Conservation (phyloP, 2,888 invertebrate genomes). For the Pardosa pseudoannulata region DNA sequence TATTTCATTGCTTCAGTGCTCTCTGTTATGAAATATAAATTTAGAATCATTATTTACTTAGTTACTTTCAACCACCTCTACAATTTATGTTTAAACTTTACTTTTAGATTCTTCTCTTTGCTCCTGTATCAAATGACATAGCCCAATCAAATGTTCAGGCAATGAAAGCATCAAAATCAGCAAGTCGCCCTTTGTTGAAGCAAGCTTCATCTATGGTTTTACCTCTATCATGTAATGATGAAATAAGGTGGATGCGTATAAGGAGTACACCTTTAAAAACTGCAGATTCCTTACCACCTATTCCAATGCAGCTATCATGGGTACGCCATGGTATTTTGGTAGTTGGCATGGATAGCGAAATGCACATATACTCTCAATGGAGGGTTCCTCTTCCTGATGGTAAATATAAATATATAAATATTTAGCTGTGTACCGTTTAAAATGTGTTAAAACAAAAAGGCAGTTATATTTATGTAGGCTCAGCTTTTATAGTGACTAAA, state of each 20-base stretch:
- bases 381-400: constrained; percentile 71
- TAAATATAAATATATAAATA: no score
- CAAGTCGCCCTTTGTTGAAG: constrained; percentile 89
- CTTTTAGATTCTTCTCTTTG: constrained; percentile 87
- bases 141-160: constrained; percentile 95
- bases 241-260: constrained; percentile 97
- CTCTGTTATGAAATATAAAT: no score
- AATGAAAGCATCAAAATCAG: constrained; percentile 77
- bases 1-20: no score
- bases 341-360: constrained; percentile 99
- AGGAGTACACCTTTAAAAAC: constrained; percentile 92
- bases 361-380: constrained; percentile 99
- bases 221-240: constrained; percentile 88
- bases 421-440: no score
- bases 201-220: constrained; percentile 94
- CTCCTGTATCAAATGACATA: constrained; percentile 94
- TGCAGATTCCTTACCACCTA: constrained; percentile 95
- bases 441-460: no score
- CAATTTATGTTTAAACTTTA: no score
- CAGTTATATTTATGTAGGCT: no score
- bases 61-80: no score
- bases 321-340: constrained; percentile 98
- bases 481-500: no score
- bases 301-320: constrained; percentile 99
- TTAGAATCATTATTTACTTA: no score